Conservation (phyloP, 2,797 vertebrate genomes). For the Sebastolobus alascanus region DNA sequence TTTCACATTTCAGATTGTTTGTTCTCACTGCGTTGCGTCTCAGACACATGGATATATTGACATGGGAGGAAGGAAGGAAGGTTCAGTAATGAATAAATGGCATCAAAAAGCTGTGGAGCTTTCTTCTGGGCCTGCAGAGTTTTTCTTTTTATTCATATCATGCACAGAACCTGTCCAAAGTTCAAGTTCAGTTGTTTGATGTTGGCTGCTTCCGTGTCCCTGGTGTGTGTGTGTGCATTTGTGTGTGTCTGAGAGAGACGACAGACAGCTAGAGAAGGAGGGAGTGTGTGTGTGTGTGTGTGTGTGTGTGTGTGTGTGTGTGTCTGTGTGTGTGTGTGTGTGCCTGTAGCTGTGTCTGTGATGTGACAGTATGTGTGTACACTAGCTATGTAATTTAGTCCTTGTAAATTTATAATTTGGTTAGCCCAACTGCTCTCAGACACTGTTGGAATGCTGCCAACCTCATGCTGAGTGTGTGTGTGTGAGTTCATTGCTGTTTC, state of each 20-base stretch:
- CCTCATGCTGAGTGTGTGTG: conserved; percentile 50
- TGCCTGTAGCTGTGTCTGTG: conserved; percentile 57
- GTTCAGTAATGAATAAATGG: conserved; percentile 14
- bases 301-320: conserved; percentile 30
- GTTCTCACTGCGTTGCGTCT: conserved; percentile 17
- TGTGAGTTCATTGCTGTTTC: conserved; percentile 47
- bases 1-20: conserved; percentile 36
- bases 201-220: conserved; percentile 61
- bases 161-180: conserved; percentile 62
- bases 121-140: conserved; percentile 13
- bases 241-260: conserved; percentile 32
- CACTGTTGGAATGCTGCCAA: conserved; percentile 79
- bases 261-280: conserved; percentile 1
- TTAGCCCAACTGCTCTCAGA: conserved; percentile 80
- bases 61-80: conserved; percentile 2
- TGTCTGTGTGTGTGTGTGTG: conserved; percentile 35
- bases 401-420: conserved; percentile 83
- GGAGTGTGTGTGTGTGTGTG: conserved; percentile 9
- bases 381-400: conserved; percentile 79
- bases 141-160: conserved; percentile 54
- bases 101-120: conserved; percentile 55
- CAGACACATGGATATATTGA: conserved; percentile 29
- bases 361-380: conserved; percentile 76
- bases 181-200: conserved; percentile 72
- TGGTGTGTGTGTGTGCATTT: conserved; percentile 48